Conservation (phyloP, 2,888 invertebrate genomes). For the Mellilla xanthometata region DNA sequence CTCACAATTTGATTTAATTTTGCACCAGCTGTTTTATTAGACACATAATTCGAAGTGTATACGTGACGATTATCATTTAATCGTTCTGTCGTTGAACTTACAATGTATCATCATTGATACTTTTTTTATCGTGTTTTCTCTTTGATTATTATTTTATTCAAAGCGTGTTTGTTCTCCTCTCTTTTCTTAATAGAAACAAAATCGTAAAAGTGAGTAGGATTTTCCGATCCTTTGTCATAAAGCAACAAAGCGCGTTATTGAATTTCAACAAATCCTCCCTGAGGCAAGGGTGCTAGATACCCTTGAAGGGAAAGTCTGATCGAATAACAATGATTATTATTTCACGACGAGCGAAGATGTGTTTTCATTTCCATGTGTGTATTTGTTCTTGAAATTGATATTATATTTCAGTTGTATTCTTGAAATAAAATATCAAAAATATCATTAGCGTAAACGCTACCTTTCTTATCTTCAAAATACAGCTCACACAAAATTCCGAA, state of each 20-base stretch:
- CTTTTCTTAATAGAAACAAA: slow-evolving; percentile 15
- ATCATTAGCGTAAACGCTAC: too few relatives aligned
- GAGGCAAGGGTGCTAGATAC: slow-evolving; percentile 38
- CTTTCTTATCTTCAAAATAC: too few relatives aligned
- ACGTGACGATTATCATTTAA: slow-evolving; percentile 34
- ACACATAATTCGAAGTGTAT: slow-evolving; percentile 25
- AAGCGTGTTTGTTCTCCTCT: slow-evolving; percentile 3
- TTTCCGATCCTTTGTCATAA: slow-evolving; percentile 46
- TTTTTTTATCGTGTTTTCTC: slow-evolving; percentile 18
- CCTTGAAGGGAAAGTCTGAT: slow-evolving; percentile 45
- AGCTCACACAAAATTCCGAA: background rate
- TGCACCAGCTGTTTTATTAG: slow-evolving; percentile 17
- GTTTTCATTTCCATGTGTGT: slow-evolving; percentile 13
- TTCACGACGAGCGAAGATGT: slow-evolving; percentile 16
- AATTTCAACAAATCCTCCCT: slow-evolving; percentile 54
- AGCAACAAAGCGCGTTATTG: slow-evolving; percentile 57
- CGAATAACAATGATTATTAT: slow-evolving; percentile 37
- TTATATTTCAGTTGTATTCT: too few relatives aligned
- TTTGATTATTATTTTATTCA: background rate
- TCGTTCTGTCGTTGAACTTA: slow-evolving; percentile 17
- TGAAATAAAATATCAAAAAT: too few relatives aligned
- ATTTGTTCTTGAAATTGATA: background rate
- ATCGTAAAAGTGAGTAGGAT: slow-evolving; percentile 37
- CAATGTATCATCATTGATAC: slow-evolving; percentile 22
- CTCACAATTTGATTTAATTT: slow-evolving; percentile 21